Base-by-base conservation (phyloP, 2,888 invertebrate species). In the Limulus polyphemus region DNA sequence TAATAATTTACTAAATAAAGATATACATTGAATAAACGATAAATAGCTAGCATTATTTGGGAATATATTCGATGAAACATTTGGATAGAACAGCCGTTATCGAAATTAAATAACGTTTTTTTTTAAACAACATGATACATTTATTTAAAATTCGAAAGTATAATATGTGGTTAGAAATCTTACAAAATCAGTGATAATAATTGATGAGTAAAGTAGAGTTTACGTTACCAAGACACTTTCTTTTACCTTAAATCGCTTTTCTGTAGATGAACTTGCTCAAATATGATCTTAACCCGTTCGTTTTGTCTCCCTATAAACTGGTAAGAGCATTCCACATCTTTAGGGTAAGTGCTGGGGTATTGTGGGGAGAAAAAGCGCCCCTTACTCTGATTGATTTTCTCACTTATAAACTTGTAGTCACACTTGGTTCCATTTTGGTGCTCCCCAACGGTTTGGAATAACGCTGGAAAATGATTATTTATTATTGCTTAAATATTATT, bases 321-420 rank as follows among this genome's bases (percentile, higher is more conserved):
- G 79, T 90, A 91, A 64, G 88, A 84, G 78, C 94, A 94, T 74
- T 86, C 83, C 73, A 90, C 84, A 76, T 91, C 89, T 76, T 87
- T 88, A 32, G 95, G 94, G 77, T 97, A 97, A 72, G 88, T 87
- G 71, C 94, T 94, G 67, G 97, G 97, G 81, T 94, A 97, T 63
- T 89, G 85, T 0, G 95, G 94, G 60, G 95, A 95, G 78, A 88
- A 90, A 74, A 91, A 84, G 62, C 85, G 83, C 62, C 90, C 89
- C 75, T 86, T 84, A 16, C 82, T 79, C 64, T 83, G 83, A 65
- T 83, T 80, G 72, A 81, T 82, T 71, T 84, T 83, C 54, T 83
- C 83, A 74, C 88, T 86, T 74, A 85, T 82, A 78, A 90, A 90
- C 77, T 87, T 86, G 78, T 85, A 88, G 78, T 91, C 90, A 75